Evolutionary conservation across 1,140 invertebrate genomes (phyloP).

Genomic region (Trichogramma pretiosum): DNA sequence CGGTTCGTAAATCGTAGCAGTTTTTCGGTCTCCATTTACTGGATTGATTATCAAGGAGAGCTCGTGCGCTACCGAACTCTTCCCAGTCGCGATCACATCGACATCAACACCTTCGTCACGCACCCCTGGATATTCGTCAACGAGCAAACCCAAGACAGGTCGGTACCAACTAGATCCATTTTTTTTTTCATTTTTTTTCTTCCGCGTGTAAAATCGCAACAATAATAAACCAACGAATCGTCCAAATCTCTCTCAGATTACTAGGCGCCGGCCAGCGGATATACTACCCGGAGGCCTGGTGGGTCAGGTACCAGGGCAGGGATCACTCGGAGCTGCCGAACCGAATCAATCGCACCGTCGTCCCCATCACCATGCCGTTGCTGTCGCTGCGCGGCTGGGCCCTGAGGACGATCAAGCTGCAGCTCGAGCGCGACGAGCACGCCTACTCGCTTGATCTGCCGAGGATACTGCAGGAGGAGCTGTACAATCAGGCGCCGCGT

Average conservation of each 20-base stretch:
- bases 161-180: conserved; percentile 11
- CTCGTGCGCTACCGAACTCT: conserved; percentile 50
- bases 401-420: conserved; percentile 29
- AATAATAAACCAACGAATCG: too few relatives aligned
- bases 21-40: conserved; percentile 56
- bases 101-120: conserved; percentile 61
- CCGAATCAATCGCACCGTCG: conserved; percentile 23
- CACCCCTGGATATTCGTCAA: conserved; percentile 69
- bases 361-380: conserved; percentile 36
- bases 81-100: conserved; percentile 43
- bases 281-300: conserved; percentile 33
- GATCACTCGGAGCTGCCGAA: conserved; percentile 14
- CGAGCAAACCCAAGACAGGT: conserved; percentile 51
- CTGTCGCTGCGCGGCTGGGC: conserved; percentile 35
- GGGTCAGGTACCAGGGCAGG: conserved; percentile 16
- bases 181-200: not conserved
- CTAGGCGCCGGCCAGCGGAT: conserved; percentile 32
- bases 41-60: conserved; percentile 63
- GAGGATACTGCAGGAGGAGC: conserved; percentile 27
- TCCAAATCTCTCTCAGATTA: too few relatives aligned
- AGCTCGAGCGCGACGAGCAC: conserved; percentile 33
- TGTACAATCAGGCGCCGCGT: conserved; percentile 22
- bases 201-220: too few relatives aligned
- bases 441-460: conserved; percentile 33
- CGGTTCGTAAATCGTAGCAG: conserved; percentile 61